Percentiles rank a stretch among this genome's conserved stretches.
These are phyloP conservation scores for Dastarcus helophoroides DNA, from an alignment of 2,888 invertebrate species.

Conservation along the genomic window DNA sequence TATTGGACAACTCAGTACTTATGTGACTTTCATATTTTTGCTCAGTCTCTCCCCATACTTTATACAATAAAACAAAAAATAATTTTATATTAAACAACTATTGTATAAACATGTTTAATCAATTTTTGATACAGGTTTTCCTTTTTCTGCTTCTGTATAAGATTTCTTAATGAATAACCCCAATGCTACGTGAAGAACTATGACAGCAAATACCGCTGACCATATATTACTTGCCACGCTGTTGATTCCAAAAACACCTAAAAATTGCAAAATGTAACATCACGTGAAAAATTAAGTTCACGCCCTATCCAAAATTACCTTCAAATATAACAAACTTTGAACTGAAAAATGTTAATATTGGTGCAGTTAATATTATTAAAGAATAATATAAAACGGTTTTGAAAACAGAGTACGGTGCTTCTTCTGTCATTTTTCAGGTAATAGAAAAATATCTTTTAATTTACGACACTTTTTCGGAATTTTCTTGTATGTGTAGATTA, in stretches of 20 bases:
- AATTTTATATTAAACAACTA: too few species aligned
- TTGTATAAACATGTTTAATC: slow-evolving; percentile 21
- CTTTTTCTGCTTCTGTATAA: slow-evolving; percentile 46
- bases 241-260: slow-evolving; percentile 41
- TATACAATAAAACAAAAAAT: too few species aligned
- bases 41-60: too few species aligned
- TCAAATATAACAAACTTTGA: slow-evolving; percentile 61
- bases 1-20: too few species aligned
- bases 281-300: background rate
- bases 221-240: slow-evolving; percentile 60
- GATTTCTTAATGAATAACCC: slow-evolving; percentile 70
- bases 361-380: slow-evolving; percentile 62
- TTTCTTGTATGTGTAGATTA: too few species aligned
- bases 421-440: slow-evolving; percentile 10
- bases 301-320: slow-evolving; percentile 31
- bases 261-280: slow-evolving; percentile 16
- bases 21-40: too few species aligned
- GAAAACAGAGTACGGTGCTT: slow-evolving; percentile 55
- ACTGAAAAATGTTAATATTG: slow-evolving; percentile 61
- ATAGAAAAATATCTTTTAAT: too few species aligned
- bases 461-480: too few species aligned
- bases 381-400: slow-evolving; percentile 66
- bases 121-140: slow-evolving; percentile 28
- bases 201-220: slow-evolving; percentile 63
- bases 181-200: slow-evolving; percentile 63